These are phyloP conservation scores for Thermophis baileyi DNA, from an alignment of 2,113 vertebrate genomes.

Conservation along the genomic window DNA sequence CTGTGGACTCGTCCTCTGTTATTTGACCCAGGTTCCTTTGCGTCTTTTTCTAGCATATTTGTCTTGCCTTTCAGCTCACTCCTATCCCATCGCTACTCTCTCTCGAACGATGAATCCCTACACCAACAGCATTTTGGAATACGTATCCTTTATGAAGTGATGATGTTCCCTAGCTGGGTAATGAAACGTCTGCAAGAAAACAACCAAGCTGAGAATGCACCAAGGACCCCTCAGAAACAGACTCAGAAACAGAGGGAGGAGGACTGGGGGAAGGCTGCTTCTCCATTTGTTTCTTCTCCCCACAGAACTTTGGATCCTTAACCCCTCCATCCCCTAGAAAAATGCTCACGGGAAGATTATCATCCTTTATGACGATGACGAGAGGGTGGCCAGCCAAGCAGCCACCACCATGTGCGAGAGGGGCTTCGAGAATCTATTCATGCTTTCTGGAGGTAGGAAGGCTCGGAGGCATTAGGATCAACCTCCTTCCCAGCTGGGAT, in stretches of 20 bases:
- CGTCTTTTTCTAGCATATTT: background rate
- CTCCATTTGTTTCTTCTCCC: too few relatives aligned
- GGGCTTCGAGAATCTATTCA: conserved; percentile 93
- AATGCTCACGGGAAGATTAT: conserved; percentile 89
- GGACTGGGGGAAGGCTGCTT: too few relatives aligned
- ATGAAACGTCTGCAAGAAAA: background rate
- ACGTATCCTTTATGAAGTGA: conserved; percentile 85
- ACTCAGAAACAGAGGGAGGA: background rate
- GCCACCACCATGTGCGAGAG: conserved; percentile 92
- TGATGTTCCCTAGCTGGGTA: background rate
- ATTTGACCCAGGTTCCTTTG: background rate
- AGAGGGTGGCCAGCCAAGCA: conserved; percentile 85
- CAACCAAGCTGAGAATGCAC: background rate
- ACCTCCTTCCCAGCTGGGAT: background rate
- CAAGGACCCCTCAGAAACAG: background rate
- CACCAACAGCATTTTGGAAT: conserved; percentile 84
- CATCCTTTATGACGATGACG: conserved; percentile 92
- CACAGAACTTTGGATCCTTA: conserved; percentile 57
- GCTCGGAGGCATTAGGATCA: accelerated
- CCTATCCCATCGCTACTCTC: conserved; percentile 82
- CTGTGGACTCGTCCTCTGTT: background rate
- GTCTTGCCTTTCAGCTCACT: conserved; percentile 75
- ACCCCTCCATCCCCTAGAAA: conserved; percentile 73
- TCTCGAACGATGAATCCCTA: conserved; percentile 93
- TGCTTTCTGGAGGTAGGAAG: conserved; percentile 89